phyloP scores from a whole-genome alignment of 2,797 vertebrate genomes.

The Danionella dracula region DNA sequence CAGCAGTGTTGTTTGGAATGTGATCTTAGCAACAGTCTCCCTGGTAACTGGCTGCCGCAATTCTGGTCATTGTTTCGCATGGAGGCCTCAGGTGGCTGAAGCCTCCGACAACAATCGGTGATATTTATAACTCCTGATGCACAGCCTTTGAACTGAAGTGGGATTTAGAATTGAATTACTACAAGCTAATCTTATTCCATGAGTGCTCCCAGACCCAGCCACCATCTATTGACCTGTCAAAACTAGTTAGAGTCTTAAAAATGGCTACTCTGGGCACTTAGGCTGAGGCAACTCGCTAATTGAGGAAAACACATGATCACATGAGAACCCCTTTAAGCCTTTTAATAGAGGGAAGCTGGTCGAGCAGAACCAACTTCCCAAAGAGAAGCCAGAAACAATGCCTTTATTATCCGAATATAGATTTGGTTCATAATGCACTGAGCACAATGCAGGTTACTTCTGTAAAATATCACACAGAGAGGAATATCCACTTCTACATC shows the following conservation, averaged over 20 bases:
- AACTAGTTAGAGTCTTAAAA: conserved; percentile 6
- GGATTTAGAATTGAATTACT: conserved; percentile 19
- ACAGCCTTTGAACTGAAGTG: conserved; percentile 9
- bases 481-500: conserved; percentile 5
- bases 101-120: conserved; percentile 2
- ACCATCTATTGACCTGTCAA: conserved; percentile 26
- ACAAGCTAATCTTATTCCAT: conserved; percentile 19
- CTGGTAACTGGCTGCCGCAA: conserved; percentile 16
- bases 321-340: neutral
- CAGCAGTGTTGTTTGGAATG: conserved; percentile 28
- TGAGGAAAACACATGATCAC: neutral
- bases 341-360: conserved; percentile 6
- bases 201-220: neutral
- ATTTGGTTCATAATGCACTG: neutral
- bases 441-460: conserved; percentile 9
- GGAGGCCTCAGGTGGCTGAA: conserved; percentile 21
- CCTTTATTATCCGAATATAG: neutral
- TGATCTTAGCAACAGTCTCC: conserved; percentile 36
- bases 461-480: neutral
- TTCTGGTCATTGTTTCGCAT: conserved; percentile 15
- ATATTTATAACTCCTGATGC: conserved; percentile 29
- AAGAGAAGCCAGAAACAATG: conserved; percentile 12
- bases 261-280: neutral
- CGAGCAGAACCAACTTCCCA: neutral
- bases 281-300: neutral